Percentiles rank a stretch among this genome's conserved stretches.
These are phyloP conservation scores for Antitype chi DNA, from an alignment of 2,888 invertebrate species.

Conservation along the genomic window DNA sequence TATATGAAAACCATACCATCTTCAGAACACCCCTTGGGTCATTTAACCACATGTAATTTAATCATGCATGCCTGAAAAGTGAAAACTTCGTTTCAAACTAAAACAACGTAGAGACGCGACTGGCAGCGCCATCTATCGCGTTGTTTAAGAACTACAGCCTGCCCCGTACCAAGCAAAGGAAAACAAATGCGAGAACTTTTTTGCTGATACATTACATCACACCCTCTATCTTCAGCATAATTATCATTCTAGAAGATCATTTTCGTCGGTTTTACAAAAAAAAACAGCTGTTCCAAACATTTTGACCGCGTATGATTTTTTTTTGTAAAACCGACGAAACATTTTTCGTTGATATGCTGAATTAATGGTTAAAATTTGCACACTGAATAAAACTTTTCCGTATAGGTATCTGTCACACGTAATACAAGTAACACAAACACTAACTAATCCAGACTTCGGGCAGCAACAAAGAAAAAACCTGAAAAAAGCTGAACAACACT, in stretches of 20 bases:
- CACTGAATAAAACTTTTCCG: no score
- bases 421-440: no score
- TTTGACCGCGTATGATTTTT: no score
- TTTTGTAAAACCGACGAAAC: no score
- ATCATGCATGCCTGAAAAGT: neutral
- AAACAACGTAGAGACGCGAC: neutral
- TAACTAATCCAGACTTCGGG: no score
- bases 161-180: neutral
- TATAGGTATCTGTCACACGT: no score
- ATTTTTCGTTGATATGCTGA: no score
- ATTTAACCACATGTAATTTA: neutral
- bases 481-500: neutral
- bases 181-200: neutral
- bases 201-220: neutral
- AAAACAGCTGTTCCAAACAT: no score
- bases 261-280: no score
- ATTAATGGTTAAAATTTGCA: no score
- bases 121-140: conserved; percentile 44
- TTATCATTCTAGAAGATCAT: no score
- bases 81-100: conserved; percentile 34
- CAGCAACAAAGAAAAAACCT: no score
- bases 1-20: neutral
- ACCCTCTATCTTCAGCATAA: conserved; percentile 21
- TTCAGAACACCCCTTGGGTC: neutral
- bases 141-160: neutral